Base-by-base conservation (phyloP, 2,888 invertebrate species). In the Drosophila nigricruria region DNA sequence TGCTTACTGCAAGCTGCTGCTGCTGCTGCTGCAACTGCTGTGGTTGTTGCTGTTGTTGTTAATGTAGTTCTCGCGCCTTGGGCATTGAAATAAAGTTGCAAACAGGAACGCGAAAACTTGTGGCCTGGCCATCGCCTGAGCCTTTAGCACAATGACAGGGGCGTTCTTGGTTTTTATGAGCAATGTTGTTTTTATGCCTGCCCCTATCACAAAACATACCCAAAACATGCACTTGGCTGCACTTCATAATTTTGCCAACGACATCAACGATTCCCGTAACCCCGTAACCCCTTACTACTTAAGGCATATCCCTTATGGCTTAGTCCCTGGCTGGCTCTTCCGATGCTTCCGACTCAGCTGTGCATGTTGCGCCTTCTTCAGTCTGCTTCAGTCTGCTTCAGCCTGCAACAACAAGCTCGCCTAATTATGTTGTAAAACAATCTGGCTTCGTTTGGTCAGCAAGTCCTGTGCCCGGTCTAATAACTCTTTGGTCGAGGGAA, bases 371-470 rank as follows among this genome's bases (percentile, higher is more conserved):
- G 63, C n/a, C 69, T 58, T 54, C 66, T 61, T 64, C 64, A 64
- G 67, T 53, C 71, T 66, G 66, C 62, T n/a, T n/a, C n/a, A n/a
- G n/a, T n/a, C n/a, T 58, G 57, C 66, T 61, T 64, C 64, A 64
- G 67, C 57, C 71, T 66, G 66, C 62, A 75, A 67, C 67, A 73
- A 79, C 70, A 79, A 61, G 71, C 64, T 70, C 52, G 71, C 86
- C 82, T 87, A 87, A 87, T 87, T 87, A 87, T 88, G 86, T 83
- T 87, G 86, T 87, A 86, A 86, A 86, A 83, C 88, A 88, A 87
- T 88, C 88, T 78, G 76, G 72, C 69, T 56, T 64, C 82, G 73
- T 72, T 53, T 60, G 64, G 70, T 3, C 27, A 27, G 47, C 47
- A 32, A 61, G 69, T 72, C 67, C 68, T 72, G 49, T 12, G 49